These are phyloP conservation scores for Heteromormyrus szaboi DNA, from an alignment of 2,797 vertebrate genomes.

Conservation along the genomic window DNA sequence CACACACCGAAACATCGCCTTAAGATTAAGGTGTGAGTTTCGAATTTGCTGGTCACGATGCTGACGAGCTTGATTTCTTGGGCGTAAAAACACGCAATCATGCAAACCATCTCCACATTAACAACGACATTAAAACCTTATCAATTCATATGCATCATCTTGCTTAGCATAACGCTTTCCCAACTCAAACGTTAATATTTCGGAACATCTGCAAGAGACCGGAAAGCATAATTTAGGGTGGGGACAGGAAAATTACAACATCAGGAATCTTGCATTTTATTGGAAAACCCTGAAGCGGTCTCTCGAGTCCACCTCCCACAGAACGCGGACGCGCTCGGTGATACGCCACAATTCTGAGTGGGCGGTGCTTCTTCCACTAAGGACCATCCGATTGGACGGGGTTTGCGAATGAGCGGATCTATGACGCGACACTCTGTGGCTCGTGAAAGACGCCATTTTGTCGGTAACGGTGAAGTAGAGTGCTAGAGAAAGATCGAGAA, in stretches of 20 bases:
- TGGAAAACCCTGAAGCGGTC: not conserved
- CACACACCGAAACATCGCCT: not conserved
- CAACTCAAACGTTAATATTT: not conserved
- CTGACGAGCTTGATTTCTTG: not conserved
- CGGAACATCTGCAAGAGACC: not conserved
- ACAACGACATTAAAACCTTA: not conserved
- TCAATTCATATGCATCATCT: not conserved
- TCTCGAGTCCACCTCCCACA: slow-evolving; percentile 19
- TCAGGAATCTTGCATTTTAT: slow-evolving; percentile 19
- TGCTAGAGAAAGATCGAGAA: slow-evolving; percentile 43
- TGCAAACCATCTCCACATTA: not conserved
- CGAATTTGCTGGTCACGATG: not conserved
- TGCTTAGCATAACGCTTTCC: not conserved
- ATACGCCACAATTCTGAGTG: slow-evolving; percentile 22
- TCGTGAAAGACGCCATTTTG: slow-evolving; percentile 60
- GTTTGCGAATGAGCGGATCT: slow-evolving; percentile 22
- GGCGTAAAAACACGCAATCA: not conserved
- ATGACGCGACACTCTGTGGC: slow-evolving; percentile 37
- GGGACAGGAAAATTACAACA: not conserved
- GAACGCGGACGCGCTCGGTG: not conserved
- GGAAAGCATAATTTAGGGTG: slow-evolving; percentile 21
- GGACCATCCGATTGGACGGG: slow-evolving; percentile 32
- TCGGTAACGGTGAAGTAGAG: slow-evolving; percentile 46
- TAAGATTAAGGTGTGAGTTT: not conserved
- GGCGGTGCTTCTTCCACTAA: slow-evolving; percentile 20